Percentiles rank a stretch among this genome's conserved stretches.
Conservation (phyloP, 2,113 vertebrate species). For the Eolophus roseicapilla region DNA sequence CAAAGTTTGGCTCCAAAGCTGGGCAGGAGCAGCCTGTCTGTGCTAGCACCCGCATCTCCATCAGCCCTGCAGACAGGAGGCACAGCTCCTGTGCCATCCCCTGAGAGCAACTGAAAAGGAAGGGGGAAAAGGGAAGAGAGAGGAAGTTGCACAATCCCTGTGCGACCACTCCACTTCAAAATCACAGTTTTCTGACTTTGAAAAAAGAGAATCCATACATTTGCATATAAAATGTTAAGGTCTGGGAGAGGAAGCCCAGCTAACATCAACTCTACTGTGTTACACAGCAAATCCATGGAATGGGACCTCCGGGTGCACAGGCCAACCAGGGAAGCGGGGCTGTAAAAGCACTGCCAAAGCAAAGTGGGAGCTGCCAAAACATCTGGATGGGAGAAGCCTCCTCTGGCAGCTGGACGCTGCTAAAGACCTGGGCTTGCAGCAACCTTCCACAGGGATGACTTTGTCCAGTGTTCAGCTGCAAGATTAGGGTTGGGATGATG, state of each 20-base stretch:
- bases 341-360: neutral
- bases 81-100: neutral
- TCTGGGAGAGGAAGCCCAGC: neutral
- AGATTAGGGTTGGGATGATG: neutral
- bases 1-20: neutral
- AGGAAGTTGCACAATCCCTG: neutral
- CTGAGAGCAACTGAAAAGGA: accelerated
- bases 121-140: neutral
- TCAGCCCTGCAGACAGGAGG: neutral
- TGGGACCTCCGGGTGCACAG: accelerated
- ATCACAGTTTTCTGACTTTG: neutral
- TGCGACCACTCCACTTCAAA: accelerated
- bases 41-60: neutral
- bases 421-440: neutral
- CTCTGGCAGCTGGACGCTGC: neutral
- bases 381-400: neutral
- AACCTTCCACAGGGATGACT: neutral
- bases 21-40: neutral
- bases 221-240: neutral
- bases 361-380: neutral
- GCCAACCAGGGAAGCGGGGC: neutral
- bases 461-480: neutral
- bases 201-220: neutral
- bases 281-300: neutral
- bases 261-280: neutral